phyloP scores from a whole-genome alignment of 2,888 invertebrate species.

The Dastarcus helophoroides region DNA sequence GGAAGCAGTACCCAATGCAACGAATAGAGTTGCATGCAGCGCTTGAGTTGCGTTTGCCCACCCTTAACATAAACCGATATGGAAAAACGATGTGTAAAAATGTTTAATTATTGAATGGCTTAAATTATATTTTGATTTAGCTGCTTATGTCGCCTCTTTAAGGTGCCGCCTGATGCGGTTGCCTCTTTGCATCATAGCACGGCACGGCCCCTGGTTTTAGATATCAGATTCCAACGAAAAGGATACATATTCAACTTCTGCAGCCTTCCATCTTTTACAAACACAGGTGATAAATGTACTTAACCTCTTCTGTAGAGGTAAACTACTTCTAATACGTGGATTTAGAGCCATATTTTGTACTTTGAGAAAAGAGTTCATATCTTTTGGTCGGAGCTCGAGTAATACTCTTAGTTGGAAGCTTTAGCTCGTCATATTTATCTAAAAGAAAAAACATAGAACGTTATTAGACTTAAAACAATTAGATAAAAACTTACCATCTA shows the following conservation, averaged over 20 bases:
- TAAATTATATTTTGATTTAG: no score
- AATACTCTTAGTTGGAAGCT: slow-evolving; percentile 67
- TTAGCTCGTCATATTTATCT: slow-evolving; percentile 63
- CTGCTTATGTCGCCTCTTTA: no score
- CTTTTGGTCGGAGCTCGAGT: slow-evolving; percentile 65
- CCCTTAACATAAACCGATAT: no score
- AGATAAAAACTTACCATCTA: slow-evolving; percentile 54
- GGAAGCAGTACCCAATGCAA: no score
- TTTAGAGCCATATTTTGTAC: slow-evolving; percentile 84
- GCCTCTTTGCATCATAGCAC: no score
- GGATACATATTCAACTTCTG: slow-evolving; percentile 16
- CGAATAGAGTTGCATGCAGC: no score
- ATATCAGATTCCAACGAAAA: slow-evolving; percentile 3
- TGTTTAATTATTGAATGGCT: no score
- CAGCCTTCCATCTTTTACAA: slow-evolving; percentile 60
- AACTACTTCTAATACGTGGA: slow-evolving; percentile 64
- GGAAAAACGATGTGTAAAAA: no score
- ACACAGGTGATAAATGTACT: slow-evolving; percentile 60
- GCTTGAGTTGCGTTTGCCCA: no score
- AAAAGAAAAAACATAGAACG: slow-evolving; percentile 13
- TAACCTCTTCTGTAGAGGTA: slow-evolving; percentile 65
- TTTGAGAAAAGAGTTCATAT: slow-evolving; percentile 67
- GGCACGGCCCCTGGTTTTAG: not conserved
- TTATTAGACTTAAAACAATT: slow-evolving; percentile 8
- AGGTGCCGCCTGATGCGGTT: no score